Base-by-base conservation (phyloP, 2,113 vertebrate species). In the Glaucomys volans region DNA sequence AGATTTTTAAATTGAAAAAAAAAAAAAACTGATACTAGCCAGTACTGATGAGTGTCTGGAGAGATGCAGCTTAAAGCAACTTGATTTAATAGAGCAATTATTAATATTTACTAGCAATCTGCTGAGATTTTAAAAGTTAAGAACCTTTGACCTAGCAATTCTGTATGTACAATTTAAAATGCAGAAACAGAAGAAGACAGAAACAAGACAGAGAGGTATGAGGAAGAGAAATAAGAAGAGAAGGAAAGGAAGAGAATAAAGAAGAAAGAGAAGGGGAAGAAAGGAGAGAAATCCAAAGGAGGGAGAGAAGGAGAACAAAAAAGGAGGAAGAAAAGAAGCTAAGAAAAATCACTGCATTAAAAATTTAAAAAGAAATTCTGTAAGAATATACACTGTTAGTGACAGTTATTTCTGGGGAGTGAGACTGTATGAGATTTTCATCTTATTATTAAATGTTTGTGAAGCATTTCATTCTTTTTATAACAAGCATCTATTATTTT, bases 1-100 rank as follows among this genome's bases (percentile, higher is more conserved):
- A 57, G 97, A 87, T 67, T 75, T 89, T 98, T 98, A 98, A 98
- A 98, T 98, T 98, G 98, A 54, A 54, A 54, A 54, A 54, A 54
- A n/a, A n/a, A n/a, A n/a, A n/a, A n/a, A n/a, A n/a, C n/a, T n/a
- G n/a, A n/a, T n/a, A n/a, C 32, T 74, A 59, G n/a, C 47, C 74
- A 75, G 20, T 74, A 67, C 12, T 79, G 24, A 44, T 42, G 32
- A 87, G 16, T 79, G 7, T 87, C 76, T 87, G 12, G 57, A 88
- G 14, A 77, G 22, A 42, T 59, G 5, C 24, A 37, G 26, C 54
- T 96, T 87, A 64, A 91, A 35, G 32, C 26, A 72, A 67, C 30
- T 93, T 79, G 42, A 54, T 74, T 37, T 95, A 37, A 18, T 17
- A 84, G 13, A 84, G 26, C 9, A 92, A 37, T 59, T 57, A 40